These are phyloP conservation scores for Hetaerina titia DNA, from an alignment of 2,888 invertebrate species.

Conservation along the genomic window DNA sequence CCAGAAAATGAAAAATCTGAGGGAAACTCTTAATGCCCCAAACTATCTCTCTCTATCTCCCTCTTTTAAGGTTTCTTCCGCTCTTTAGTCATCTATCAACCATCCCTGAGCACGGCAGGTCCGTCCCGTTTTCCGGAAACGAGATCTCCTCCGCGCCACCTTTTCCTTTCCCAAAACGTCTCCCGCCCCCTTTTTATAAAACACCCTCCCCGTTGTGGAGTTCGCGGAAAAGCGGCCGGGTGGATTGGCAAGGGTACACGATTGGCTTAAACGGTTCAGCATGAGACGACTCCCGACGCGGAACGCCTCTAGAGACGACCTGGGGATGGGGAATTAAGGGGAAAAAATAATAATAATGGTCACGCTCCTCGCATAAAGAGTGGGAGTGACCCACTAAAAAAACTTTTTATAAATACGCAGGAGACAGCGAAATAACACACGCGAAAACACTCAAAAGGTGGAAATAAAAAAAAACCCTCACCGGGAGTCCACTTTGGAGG, in stretches of 20 bases:
- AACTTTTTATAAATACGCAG: background rate
- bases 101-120: background rate
- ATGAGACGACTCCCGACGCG: background rate
- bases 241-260: no score
- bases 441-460: background rate
- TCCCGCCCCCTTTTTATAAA: no score
- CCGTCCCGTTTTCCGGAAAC: background rate
- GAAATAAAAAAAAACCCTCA: background rate
- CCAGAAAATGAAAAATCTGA: background rate
- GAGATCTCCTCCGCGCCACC: background rate
- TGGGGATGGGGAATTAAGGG: background rate
- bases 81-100: background rate
- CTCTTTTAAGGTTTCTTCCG: background rate
- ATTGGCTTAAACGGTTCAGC: background rate
- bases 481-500: background rate
- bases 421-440: background rate
- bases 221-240: no score
- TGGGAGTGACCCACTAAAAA: conserved; percentile 3
- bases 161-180: no score
- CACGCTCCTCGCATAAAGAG: background rate
- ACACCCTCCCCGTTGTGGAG: no score
- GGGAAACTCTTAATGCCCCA: background rate
- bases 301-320: background rate
- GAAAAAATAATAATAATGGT: conserved; percentile 13
- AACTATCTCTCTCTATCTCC: background rate